A percentile compares a stretch with the other conserved stretches of the same genome.
Conservation (phyloP, 2,113 vertebrate genomes). For the Antennarius striatus region DNA sequence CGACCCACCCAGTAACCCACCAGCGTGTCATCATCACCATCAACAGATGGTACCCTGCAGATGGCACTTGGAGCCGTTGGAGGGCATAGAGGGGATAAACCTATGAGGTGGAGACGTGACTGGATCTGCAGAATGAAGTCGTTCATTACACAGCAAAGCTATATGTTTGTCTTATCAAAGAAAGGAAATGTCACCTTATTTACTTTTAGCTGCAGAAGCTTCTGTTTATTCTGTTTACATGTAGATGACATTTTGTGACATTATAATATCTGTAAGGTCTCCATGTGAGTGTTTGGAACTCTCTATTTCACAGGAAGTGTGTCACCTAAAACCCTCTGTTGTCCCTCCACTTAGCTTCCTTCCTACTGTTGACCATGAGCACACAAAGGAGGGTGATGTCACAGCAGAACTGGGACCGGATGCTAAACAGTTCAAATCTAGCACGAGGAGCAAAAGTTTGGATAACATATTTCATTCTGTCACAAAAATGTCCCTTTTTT, state of each 20-base stretch:
- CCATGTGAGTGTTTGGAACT: neutral
- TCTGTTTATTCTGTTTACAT: too few species aligned
- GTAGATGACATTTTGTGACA: too few species aligned
- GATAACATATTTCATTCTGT: too few species aligned
- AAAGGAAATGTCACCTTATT: too few species aligned
- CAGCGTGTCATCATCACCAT: neutral
- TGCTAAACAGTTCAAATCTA: conserved; percentile 12
- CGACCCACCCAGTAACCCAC: conserved; percentile 13
- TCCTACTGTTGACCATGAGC: conserved; percentile 27
- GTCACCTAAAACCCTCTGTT: conserved; percentile 24
- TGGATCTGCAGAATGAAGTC: neutral
- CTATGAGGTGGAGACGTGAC: neutral
- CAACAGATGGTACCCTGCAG: conserved; percentile 31
- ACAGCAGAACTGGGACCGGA: conserved; percentile 18
- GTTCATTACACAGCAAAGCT: neutral
- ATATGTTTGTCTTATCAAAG: neutral
- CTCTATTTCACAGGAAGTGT: conserved; percentile 14
- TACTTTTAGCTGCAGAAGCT: too few species aligned
- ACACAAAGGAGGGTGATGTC: conserved; percentile 19
- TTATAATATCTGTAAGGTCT: too few species aligned
- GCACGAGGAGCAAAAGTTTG: too few species aligned
- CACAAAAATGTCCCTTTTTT: too few species aligned
- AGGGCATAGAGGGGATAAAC: conserved; percentile 8
- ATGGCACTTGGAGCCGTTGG: conserved; percentile 10
- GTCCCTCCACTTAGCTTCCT: conserved; percentile 14